phyloP scores from a whole-genome alignment of 2,888 invertebrate species.

The Drosophila borborema region DNA sequence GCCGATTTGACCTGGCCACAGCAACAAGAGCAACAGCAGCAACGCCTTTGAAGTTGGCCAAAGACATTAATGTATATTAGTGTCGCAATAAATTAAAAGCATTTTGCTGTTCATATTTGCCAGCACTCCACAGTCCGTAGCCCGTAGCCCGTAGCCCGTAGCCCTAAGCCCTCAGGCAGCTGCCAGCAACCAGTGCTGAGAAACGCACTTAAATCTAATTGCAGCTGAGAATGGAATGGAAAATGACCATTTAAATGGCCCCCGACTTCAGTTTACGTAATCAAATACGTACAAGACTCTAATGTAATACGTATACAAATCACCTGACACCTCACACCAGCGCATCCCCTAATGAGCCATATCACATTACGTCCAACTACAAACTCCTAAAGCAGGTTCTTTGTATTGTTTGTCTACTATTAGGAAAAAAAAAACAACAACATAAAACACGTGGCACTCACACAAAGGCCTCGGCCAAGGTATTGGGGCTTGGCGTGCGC shows the following conservation, averaged over 20 bases:
- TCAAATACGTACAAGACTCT: slow-evolving; percentile 55
- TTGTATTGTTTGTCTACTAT: slow-evolving; percentile 26
- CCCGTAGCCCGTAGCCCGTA: too few relatives aligned
- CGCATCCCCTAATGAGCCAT: slow-evolving; percentile 71
- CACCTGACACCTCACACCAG: slow-evolving; percentile 7
- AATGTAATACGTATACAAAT: slow-evolving; percentile 22
- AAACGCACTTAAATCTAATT: slow-evolving; percentile 77
- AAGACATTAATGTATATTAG: slow-evolving; percentile 80
- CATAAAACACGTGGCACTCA: slow-evolving; percentile 15
- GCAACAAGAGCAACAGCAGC: slow-evolving; percentile 9
- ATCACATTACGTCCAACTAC: slow-evolving; percentile 62
- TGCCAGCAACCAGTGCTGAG: slow-evolving; percentile 9
- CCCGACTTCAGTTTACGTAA: slow-evolving; percentile 48
- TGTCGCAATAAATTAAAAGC: slow-evolving; percentile 81
- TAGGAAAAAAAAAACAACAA: slow-evolving; percentile 11
- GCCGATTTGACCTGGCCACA: slow-evolving; percentile 39
- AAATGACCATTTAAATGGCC: slow-evolving; percentile 61
- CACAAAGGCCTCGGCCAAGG: slow-evolving; percentile 15
- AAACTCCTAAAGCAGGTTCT: slow-evolving; percentile 27
- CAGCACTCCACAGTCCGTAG: not conserved
- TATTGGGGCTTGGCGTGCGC: slow-evolving; percentile 10
- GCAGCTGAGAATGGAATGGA: slow-evolving; percentile 41
- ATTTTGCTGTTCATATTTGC: slow-evolving; percentile 80
- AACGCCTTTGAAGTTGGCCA: slow-evolving; percentile 64
- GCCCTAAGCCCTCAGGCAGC: slow-evolving; percentile 3